Base-by-base conservation (phyloP, 2,113 vertebrate genomes). In the Ctenodactylus gundi region DNA sequence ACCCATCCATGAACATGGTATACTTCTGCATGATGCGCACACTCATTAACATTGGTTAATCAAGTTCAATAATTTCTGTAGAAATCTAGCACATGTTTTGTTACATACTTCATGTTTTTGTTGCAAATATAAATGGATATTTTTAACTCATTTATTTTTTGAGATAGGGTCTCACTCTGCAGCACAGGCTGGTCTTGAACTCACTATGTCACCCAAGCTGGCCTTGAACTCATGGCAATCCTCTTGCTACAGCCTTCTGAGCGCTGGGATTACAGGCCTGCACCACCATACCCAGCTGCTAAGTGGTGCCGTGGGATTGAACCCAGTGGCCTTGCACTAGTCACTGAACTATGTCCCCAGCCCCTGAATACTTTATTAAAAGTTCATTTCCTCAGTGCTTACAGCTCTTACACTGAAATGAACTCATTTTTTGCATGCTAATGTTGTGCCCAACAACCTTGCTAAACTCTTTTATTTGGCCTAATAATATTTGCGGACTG, bases 21-120 rank as follows among this genome's bases (percentile, higher is more conserved):
- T 2, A 87, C 29, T 12, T 53, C 58, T 84, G 49, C 2, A 65
- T 81, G 89, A 76, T 92, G 85, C 87, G 14, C 34, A 18, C 29
- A 67, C 46, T 12, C 51, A 76, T 87, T 94, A 90, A 58, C 80
- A 31, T 53, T 46, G 49, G 25, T 44, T 57, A 80, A 46, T 87
- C 57, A 89, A 82, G 15, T 77, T 77, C 65, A 93, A 68, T 77
- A 49, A 68, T 86, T 90, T 92, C 88, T 73, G 65, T 85, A 51
- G 18, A 72, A 81, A 13, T 51, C 1, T 34, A 81, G 27, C 27
- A 25, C 29, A 65, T 25, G 57, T 92, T 80, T 78, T 73, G 20
- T 87, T 72, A 88, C 23, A 77, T 55, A 46, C 3, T 78, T 83
- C 17, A 67, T 55, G n/a, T n/a, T 95, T 91, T 64, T 39, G 4